A percentile compares a stretch with the other conserved stretches of the same genome.
phyloP scores from a whole-genome alignment of 1,140 invertebrate genomes.

The Heterodera schachtii region DNA sequence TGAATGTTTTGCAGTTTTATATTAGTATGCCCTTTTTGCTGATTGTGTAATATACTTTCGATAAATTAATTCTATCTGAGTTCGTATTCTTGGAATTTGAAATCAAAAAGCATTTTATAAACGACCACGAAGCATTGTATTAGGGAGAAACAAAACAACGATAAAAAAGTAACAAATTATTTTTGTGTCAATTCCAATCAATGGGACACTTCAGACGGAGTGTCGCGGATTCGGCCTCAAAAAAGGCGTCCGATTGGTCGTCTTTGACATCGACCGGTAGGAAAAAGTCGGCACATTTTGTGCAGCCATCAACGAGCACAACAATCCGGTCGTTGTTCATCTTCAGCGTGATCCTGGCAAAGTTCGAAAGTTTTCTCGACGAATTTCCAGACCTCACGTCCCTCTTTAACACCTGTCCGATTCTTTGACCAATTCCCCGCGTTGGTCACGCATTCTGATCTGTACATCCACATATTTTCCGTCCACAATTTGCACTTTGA shows the following conservation, averaged over 20 bases:
- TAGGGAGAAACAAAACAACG: too few species aligned
- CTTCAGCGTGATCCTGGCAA: constrained; percentile 38
- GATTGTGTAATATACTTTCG: too few species aligned
- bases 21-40: too few species aligned
- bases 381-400: too few species aligned
- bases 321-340: constrained; percentile 42
- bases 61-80: too few species aligned
- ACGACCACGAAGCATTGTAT: too few species aligned
- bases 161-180: not conserved
- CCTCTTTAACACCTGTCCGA: constrained; percentile 19
- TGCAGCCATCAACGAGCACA: constrained; percentile 27
- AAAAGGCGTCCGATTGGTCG: constrained; percentile 24
- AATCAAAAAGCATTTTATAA: too few species aligned
- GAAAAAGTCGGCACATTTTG: constrained; percentile 36
- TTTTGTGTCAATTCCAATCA: constrained; percentile 35
- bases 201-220: constrained; percentile 38
- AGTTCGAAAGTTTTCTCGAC: not conserved
- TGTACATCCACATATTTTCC: constrained; percentile 30
- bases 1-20: too few species aligned
- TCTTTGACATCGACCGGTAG: constrained; percentile 26
- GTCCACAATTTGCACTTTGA: constrained; percentile 32
- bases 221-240: constrained; percentile 29
- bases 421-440: constrained; percentile 24
- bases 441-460: constrained; percentile 16
- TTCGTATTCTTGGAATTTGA: too few species aligned